Percentiles rank a stretch among this genome's conserved stretches.
Evolutionary conservation across 2,888 invertebrate species (phyloP).

Genomic region (Acrocyrtus sp.): DNA sequence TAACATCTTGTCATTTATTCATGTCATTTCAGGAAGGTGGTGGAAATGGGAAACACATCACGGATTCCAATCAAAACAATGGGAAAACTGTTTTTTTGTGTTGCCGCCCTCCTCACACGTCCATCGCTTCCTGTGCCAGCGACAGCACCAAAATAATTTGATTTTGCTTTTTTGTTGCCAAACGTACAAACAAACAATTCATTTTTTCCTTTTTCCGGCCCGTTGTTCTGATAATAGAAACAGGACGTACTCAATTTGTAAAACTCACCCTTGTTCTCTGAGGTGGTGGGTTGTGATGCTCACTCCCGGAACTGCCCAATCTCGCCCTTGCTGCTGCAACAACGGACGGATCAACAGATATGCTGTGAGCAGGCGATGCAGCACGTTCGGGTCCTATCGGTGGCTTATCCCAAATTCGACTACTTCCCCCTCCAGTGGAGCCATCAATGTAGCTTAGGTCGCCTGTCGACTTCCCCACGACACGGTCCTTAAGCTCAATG

Average conservation of each 20-base stretch:
- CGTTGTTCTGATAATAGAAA: background rate
- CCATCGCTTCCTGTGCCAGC: too few relatives aligned
- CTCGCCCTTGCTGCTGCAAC: conserved; percentile 14
- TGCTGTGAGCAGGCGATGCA: conserved; percentile 53
- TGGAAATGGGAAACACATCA: too few relatives aligned
- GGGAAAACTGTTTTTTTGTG: too few relatives aligned
- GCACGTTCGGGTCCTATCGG: conserved; percentile 52
- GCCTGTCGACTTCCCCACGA: conserved; percentile 54
- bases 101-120: too few relatives aligned
- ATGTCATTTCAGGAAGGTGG: too few relatives aligned
- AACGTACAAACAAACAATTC: too few relatives aligned
- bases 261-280: conserved; percentile 45
- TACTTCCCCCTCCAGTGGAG: conserved; percentile 24
- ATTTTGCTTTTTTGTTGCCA: too few relatives aligned
- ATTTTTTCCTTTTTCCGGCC: too few relatives aligned
- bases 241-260: background rate
- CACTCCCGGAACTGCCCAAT: conserved; percentile 37
- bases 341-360: conserved; percentile 24
- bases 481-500: conserved; percentile 74
- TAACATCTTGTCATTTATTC: too few relatives aligned
- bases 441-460: conserved; percentile 56
- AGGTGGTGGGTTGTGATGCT: conserved; percentile 39
- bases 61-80: too few relatives aligned
- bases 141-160: too few relatives aligned
- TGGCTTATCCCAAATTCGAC: conserved; percentile 61